Base-by-base conservation (phyloP, 2,888 invertebrate genomes). In the Agriopis leucophaearia region DNA sequence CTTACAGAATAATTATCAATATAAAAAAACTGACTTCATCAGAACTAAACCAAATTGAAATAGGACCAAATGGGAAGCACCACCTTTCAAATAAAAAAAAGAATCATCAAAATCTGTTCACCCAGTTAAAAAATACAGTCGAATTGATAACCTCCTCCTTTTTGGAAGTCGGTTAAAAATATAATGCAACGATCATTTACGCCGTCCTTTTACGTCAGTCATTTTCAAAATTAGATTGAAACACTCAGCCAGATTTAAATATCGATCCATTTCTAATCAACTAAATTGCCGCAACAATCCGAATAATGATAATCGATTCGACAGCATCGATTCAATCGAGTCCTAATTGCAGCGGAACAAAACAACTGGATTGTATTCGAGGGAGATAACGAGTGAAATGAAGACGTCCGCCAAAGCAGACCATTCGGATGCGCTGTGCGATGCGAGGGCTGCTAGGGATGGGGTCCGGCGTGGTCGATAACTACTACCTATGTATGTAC, bases 271-370 rank as follows among this genome's bases (percentile, higher is more conserved):
- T 55, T 36, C 38, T 55, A 48, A 47, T 68, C 58, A 67, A 48
- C n/a, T 1, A n/a, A 59, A 59, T 55, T 54, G 63, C 52, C 40
- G 52, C 62, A 57, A 57, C 66, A 38, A 62, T 52, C 35, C 47
- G 27, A 51, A n/a, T 42, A 42, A 55, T 18, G 55, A 60, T 59
- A 55, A 60, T 68, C 60, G 64, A 68, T 64, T 68, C 56, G 60
- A 45, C 59, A 44, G 50, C 36, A 60, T 64, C 68, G 64, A 68
- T 68, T 44, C 64, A 68, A 59, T 68, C 68, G 68, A 59, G 55
- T 45, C 68, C 64, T 68, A 68, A 68, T 64, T 68, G 64, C 56
- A 68, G 13, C 38, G 44, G 58, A 50, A 68, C 60, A 68, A 64
- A 68, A 64, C 68, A 68, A 68, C 58, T 63, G 58, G 52, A 63